Base-by-base conservation (phyloP, 2,888 invertebrate genomes). In the Diarsia brunnea region DNA sequence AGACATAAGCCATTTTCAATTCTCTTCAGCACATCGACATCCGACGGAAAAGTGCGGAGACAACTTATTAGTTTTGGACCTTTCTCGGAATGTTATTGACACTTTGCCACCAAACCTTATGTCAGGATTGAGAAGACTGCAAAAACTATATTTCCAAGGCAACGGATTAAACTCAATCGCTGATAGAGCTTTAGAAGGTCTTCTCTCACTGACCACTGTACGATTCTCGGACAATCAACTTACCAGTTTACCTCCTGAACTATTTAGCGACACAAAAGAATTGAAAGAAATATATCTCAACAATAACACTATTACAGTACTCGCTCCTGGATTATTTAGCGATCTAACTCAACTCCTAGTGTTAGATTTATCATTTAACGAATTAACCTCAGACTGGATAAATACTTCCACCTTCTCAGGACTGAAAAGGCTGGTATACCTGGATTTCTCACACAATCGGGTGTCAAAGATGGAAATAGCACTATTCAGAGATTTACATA, bases 191-290 rank as follows among this genome's bases (percentile, higher is more conserved):
- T 97, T 98, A 82, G 98, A 98, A 93, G 98, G 98, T 45, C 96
- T 98, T 71, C 97, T 97, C 72, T 97, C 98, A 49, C 94, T 99
- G 84, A 97, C 97, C 84, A 97, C 98, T 70, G 95, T 99, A 75
- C 97, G 98, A 93, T 97, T 99, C 77, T 98, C 98, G 70, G 98
- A 98, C 93, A 99, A 99, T 94, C 97, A 98, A 87, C 97, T 99
- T 84, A 97, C 97, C 79, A 98, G 98, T 91, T 96, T 99, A 83
- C 98, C 98, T 38, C 98, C 98, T 4, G 98, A 98, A 92, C 95
- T 99, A 73, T 98, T 99, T 92, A 97, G 98, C 89, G 98, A 98
- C 90, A 97, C 98, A 55, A 97, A 98, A 88, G 98, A 98, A 84
- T 96, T 98, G 64, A 98, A 98, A 93, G 98, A 98, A 95, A 97